Evolutionary conservation across 2,113 vertebrate species (phyloP), one percentile per base, ranked within the genome.

Genomic region (Clarias macrocephalus): DNA sequence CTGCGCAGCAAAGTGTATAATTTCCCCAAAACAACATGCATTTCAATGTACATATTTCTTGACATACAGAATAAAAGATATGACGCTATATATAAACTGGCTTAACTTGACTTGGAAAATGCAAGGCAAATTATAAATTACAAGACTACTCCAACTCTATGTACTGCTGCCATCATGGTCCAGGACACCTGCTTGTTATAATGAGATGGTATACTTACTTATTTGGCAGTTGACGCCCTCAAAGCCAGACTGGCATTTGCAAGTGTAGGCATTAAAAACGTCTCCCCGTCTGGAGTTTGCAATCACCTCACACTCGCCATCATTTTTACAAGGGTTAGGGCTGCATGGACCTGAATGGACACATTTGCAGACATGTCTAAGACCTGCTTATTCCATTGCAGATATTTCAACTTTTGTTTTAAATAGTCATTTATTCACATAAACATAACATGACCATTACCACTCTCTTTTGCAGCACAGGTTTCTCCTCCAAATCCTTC

Each of bases 281-380:
- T 99, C 98, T 0, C 98, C 97, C 21, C 98, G 93, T 37, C 96
- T 94, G 19, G 90, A 87, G 0, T 91, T 94, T 0, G 93, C 80
- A 3, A 94, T 85, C 80, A 95, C 88, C 90, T 96, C 93, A 68
- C 98, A 99, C 0, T 92, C 89, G 0, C 94, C 98, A 0, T 96
- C 93, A 5, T 98, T 96, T 84, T 92, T 91, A 90, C 98, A 99
- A 48, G 98, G 98, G 92, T 97, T 99, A 2, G 96, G 97, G 81
- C 88, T 93, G 91, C 98, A 99, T 18, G 96, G 96, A 18, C 97
- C 98, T 99, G 91, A 23, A 8, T 73, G 28, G 8, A 19, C 56
- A 87, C n/a, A 63, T 54, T 33, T 30, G 28, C 30, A 25, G 10
- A 82, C 3, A 59, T 66, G 37, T 52, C 81, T 52, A 66, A 23